These are phyloP conservation scores for Chitala chitala DNA, from an alignment of 2,113 vertebrate species.

Conservation along the genomic window DNA sequence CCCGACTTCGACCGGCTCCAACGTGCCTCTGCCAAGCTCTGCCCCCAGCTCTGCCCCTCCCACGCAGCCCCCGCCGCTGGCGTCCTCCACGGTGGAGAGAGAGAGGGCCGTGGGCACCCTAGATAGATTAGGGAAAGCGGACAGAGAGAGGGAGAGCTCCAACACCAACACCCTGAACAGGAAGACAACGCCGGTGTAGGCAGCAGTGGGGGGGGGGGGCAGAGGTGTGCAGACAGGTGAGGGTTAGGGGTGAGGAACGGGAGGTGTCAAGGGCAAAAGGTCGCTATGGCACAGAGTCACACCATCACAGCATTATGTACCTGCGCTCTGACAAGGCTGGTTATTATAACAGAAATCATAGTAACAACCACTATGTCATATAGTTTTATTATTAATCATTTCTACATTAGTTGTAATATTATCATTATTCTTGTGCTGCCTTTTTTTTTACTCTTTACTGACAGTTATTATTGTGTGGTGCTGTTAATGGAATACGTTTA, in stretches of 20 bases:
- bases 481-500: conserved; percentile 50
- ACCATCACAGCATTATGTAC: conserved; percentile 38
- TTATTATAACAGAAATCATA: conserved; percentile 55
- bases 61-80: conserved; percentile 67
- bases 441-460: conserved; percentile 60
- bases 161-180: conserved; percentile 86
- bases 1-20: conserved; percentile 62
- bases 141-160: conserved; percentile 58
- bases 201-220: background rate
- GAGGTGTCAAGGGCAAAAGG: conserved; percentile 14
- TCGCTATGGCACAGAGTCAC: conserved; percentile 16
- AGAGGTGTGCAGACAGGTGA: background rate
- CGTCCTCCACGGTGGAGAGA: conserved; percentile 61
- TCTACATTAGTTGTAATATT: conserved; percentile 41
- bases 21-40: conserved; percentile 64
- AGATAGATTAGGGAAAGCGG: conserved; percentile 66
- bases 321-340: too few species aligned
- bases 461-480: conserved; percentile 51
- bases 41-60: conserved; percentile 57
- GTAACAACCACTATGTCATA: conserved; percentile 61
- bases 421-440: conserved; percentile 59
- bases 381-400: conserved; percentile 57
- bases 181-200: conserved; percentile 80
- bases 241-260: background rate
- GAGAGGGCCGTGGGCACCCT: conserved; percentile 69